Evolutionary conservation across 2,888 invertebrate genomes (phyloP).

Genomic region (Hydrotaea cyrtoneurina): DNA sequence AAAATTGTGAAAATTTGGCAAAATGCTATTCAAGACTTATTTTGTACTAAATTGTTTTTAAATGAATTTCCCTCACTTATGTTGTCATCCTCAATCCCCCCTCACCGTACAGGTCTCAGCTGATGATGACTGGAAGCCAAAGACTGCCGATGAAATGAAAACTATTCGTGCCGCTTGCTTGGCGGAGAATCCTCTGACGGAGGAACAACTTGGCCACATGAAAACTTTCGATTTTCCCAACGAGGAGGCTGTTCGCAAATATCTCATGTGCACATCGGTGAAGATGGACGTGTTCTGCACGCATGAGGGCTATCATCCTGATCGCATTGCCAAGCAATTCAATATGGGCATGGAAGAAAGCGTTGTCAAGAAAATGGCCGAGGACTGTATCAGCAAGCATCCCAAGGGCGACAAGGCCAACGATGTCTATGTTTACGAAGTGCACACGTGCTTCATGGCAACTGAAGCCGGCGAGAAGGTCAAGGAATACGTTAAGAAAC

Average conservation of each 20-base stretch:
- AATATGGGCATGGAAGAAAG: constrained; percentile 75
- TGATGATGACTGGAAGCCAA: constrained; percentile 75
- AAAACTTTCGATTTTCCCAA: constrained; percentile 74
- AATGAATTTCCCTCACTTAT: no score
- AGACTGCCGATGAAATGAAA: constrained; percentile 74
- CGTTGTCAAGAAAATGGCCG: constrained; percentile 75
- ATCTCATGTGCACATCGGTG: constrained; percentile 73
- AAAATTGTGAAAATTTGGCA: no score
- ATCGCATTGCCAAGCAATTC: constrained; percentile 78
- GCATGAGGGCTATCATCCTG: constrained; percentile 75
- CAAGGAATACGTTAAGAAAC: constrained; percentile 72
- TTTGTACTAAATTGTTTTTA: neutral
- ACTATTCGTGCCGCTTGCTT: constrained; percentile 74
- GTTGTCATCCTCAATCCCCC: no score
- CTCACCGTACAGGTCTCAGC: constrained; percentile 73
- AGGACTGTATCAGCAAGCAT: constrained; percentile 76
- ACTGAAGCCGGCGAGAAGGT: constrained; percentile 77
- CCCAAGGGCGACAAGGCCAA: constrained; percentile 72
- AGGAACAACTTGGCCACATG: constrained; percentile 71
- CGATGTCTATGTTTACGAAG: constrained; percentile 79
- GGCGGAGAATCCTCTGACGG: constrained; percentile 71
- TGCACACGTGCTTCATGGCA: constrained; percentile 76
- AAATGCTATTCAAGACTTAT: no score
- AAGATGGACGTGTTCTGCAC: constrained; percentile 76
- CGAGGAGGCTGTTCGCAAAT: constrained; percentile 75